Evolutionary conservation across 2,888 invertebrate genomes (phyloP).

Genomic region (Autographa gamma): DNA sequence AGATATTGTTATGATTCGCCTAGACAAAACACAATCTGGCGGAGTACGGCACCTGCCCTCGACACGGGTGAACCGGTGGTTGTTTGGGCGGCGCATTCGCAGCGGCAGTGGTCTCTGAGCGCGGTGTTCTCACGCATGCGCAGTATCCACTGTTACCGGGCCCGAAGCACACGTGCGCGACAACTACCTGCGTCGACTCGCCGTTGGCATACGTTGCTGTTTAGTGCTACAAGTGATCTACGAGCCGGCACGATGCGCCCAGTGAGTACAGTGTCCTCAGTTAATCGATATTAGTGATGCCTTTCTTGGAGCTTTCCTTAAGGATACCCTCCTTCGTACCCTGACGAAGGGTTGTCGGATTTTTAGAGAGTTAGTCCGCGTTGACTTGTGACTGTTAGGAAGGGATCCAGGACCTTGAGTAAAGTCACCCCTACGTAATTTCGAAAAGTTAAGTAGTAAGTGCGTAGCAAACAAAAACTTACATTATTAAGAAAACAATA

Average conservation of each 20-base stretch:
- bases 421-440: neutral
- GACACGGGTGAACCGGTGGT: constrained; percentile 66
- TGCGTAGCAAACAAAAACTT: too few relatives aligned
- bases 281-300: neutral
- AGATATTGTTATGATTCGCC: neutral
- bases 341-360: neutral
- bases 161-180: constrained; percentile 69
- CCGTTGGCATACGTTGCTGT: constrained; percentile 53
- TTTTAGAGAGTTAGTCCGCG: neutral
- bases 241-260: constrained; percentile 78
- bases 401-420: neutral
- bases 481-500: too few relatives aligned
- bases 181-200: constrained; percentile 43
- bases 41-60: neutral
- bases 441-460: neutral
- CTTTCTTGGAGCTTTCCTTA: neutral
- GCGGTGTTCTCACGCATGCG: constrained; percentile 70
- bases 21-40: constrained; percentile 36
- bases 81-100: constrained; percentile 65
- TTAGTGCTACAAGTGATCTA: constrained; percentile 61
- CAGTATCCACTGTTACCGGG: constrained; percentile 71
- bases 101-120: constrained; percentile 53
- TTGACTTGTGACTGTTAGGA: neutral
- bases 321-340: neutral
- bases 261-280: constrained; percentile 72